Evolutionary conservation across 2,797 vertebrate genomes (phyloP), one percentile per base, ranked within the genome.

Genomic region (Fistularia commersonii): DNA sequence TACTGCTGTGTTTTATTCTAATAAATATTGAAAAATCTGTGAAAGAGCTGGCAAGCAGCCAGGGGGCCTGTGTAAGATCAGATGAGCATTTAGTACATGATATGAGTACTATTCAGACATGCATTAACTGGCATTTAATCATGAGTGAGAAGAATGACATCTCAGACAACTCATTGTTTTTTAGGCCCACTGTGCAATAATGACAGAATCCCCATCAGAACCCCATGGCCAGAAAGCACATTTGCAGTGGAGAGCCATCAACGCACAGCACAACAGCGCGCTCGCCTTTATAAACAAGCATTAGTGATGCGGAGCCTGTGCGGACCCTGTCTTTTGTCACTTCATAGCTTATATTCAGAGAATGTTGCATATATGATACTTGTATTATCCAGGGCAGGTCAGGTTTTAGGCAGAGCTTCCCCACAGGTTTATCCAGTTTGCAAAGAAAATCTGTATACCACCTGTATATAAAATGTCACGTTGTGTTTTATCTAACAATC

Each of bases 131-230:
- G 52, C 32, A 11, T 69, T 53, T 58, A 45, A 64, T 66, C 61
- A 66, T 60, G 61, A 54, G 49, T 48, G 69, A 67, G 51, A 46
- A 44, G 57, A 72, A 54, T 43, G 55, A 69, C 69, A 69, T 72
- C 50, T 76, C 66, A 71, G 59, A 77, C 78, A 75, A 81, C 49
- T 75, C 61, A 55, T 82, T 83, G 80, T 82, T 69, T 69, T 71
- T 54, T 64, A 46, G 36, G 50, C 60, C 52, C 5, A 34, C 59
- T 73, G 61, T 67, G 68, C 54, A 23, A 56, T 73, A 68, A 69
- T 60, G 54, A 48, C 70, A 23, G 61, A 61, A 61, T 53, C 69
- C 56, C 70, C 65, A 51, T 52, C 53, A 57, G 54, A 76, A 78
- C 68, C 67, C 53, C 66, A 52, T 33, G 1, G 66, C 42, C 8